Conservation (phyloP, 1,140 invertebrate species). For the Temnothorax curvispinosus region DNA sequence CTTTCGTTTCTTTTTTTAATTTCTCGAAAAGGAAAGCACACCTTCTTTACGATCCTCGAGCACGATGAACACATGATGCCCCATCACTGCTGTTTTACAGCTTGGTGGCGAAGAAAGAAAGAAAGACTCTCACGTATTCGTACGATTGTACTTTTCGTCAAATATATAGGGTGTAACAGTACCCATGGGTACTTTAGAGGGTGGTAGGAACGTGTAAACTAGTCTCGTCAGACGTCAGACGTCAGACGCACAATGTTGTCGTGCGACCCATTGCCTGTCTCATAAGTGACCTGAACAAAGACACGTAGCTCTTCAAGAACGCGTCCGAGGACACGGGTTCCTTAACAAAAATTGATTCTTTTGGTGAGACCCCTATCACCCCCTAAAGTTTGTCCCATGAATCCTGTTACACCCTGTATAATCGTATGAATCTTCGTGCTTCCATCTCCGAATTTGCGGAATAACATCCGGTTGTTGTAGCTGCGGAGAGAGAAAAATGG, state of each 20-base stretch:
- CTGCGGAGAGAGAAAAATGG: conserved; percentile 23
- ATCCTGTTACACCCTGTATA: no score
- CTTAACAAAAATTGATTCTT: no score
- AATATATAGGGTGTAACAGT: background rate
- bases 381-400: no score
- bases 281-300: no score
- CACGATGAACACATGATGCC: conserved; percentile 59
- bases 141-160: conserved; percentile 2
- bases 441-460: background rate
- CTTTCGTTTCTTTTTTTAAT: conserved; percentile 26
- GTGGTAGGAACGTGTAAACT: no score
- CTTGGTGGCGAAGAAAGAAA: background rate
- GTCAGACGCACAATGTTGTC: no score
- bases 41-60: conserved; percentile 62
- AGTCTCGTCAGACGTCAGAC: no score
- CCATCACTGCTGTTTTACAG: background rate
- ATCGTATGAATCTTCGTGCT: background rate
- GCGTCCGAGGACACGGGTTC: background rate
- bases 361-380: no score
- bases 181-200: no score
- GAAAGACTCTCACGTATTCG: background rate
- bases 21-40: conserved; percentile 9
- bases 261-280: no score
- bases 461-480: background rate
- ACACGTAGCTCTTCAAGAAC: no score